phyloP scores from a whole-genome alignment of 1,140 invertebrate genomes.

The Orussus abietinus region DNA sequence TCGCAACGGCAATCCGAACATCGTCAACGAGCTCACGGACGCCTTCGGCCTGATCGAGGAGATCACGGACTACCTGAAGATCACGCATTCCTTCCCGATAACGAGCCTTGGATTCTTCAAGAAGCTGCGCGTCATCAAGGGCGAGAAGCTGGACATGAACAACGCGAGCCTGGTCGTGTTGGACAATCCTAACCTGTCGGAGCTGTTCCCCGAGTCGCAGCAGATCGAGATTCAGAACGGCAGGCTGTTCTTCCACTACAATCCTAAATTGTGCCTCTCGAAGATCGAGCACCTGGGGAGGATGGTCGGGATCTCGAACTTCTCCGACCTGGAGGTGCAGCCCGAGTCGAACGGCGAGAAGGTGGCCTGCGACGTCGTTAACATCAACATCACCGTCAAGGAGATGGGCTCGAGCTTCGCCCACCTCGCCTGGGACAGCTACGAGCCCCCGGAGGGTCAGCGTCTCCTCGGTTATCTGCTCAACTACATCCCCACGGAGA shows the following conservation, averaged over 20 bases:
- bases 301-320: slow-evolving; percentile 38
- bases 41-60: slow-evolving; percentile 60
- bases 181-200: slow-evolving; percentile 44
- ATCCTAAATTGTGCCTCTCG: slow-evolving; percentile 68
- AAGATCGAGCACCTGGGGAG: slow-evolving; percentile 62
- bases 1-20: slow-evolving; percentile 52
- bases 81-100: slow-evolving; percentile 60
- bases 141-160: slow-evolving; percentile 49
- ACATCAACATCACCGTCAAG: slow-evolving; percentile 49
- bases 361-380: slow-evolving; percentile 59
- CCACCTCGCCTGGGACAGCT: slow-evolving; percentile 53
- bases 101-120: slow-evolving; percentile 61
- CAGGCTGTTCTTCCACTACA: slow-evolving; percentile 68
- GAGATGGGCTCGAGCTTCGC: slow-evolving; percentile 41
- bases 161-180: slow-evolving; percentile 57
- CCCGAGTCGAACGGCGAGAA: slow-evolving; percentile 67
- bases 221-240: slow-evolving; percentile 60
- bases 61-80: slow-evolving; percentile 58
- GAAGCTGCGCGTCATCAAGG: slow-evolving; percentile 56
- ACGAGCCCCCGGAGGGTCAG: slow-evolving; percentile 45
- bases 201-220: slow-evolving; percentile 27
- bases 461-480: slow-evolving; percentile 59
- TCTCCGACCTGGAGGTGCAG: slow-evolving; percentile 57
- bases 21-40: slow-evolving; percentile 58
- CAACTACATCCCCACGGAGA: slow-evolving; percentile 56